Conservation (phyloP, 2,797 vertebrate genomes). For the Pseudochaenichthys georgianus region DNA sequence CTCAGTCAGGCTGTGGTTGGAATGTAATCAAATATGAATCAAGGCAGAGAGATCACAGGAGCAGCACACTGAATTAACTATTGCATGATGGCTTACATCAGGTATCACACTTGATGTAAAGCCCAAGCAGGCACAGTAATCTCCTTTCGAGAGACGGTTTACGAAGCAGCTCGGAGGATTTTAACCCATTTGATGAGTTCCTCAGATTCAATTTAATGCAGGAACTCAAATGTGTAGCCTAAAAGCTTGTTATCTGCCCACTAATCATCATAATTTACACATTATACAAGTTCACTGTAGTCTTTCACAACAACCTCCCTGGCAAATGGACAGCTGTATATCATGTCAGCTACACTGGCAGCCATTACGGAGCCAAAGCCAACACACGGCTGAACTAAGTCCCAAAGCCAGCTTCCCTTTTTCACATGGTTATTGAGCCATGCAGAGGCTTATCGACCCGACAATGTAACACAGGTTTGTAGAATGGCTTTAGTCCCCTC, state of each 20-base stretch:
- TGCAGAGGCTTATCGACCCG: slow-evolving; percentile 66
- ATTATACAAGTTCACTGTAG: slow-evolving; percentile 27
- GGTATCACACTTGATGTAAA: slow-evolving; percentile 30
- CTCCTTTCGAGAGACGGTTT: slow-evolving; percentile 17
- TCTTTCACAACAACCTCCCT: slow-evolving; percentile 31
- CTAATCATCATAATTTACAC: slow-evolving; percentile 31
- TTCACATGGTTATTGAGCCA: slow-evolving; percentile 70
- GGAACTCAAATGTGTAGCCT: slow-evolving; percentile 21
- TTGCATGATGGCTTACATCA: slow-evolving; percentile 42
- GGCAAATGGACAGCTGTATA: slow-evolving; percentile 49
- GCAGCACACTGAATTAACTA: slow-evolving; percentile 32
- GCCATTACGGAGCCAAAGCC: slow-evolving; percentile 54
- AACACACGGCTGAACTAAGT: slow-evolving; percentile 50
- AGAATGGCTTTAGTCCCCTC: slow-evolving; percentile 35
- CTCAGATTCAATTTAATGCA: slow-evolving; percentile 18
- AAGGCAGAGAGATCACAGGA: slow-evolving; percentile 57
- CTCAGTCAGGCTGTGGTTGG: slow-evolving; percentile 30
- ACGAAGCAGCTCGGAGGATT: slow-evolving; percentile 23
- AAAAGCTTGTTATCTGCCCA: slow-evolving; percentile 14
- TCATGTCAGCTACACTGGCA: slow-evolving; percentile 54
- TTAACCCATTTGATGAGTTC: slow-evolving; percentile 18
- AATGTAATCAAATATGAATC: slow-evolving; percentile 69
- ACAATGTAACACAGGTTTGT: slow-evolving; percentile 62
- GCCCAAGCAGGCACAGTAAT: slow-evolving; percentile 6
- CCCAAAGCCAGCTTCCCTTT: slow-evolving; percentile 65